Evolutionary conservation across 2,888 invertebrate genomes (phyloP).

Genomic region (Dolichomitus sp.): DNA sequence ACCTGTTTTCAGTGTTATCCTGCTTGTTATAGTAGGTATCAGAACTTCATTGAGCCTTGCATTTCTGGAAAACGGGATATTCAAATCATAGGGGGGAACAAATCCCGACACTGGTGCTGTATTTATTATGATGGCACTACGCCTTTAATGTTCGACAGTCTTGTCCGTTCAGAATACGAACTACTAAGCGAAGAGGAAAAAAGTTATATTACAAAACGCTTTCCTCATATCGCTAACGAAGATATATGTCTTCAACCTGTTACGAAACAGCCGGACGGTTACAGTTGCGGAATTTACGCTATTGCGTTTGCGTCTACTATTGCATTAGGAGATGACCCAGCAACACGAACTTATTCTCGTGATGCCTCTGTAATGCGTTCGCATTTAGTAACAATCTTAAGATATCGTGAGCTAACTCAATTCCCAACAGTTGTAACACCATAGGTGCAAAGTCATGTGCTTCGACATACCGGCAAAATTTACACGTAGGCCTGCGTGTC

Average conservation of each 20-base stretch:
- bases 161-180: not conserved
- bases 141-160: not conserved
- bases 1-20: too few relatives aligned
- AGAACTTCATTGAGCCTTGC: too few relatives aligned
- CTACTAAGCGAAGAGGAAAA: not conserved
- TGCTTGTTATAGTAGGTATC: too few relatives aligned
- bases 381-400: not conserved
- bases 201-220: too few relatives aligned
- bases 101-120: too few relatives aligned
- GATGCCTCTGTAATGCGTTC: not conserved
- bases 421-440: too few relatives aligned
- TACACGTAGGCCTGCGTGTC: not conserved
- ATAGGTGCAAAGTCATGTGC: not conserved
- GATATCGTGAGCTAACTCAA: not conserved
- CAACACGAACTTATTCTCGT: conserved; percentile 3
- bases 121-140: too few relatives aligned
- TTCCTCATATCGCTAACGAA: too few relatives aligned
- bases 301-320: not conserved
- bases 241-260: too few relatives aligned
- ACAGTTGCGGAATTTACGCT: conserved; percentile 1
- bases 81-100: too few relatives aligned
- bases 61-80: too few relatives aligned
- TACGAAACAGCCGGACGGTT: too few relatives aligned
- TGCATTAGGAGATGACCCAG: not conserved
- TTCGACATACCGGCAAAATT: not conserved